phyloP scores from a whole-genome alignment of 2,888 invertebrate species.

The Melinopterus prodromus region DNA sequence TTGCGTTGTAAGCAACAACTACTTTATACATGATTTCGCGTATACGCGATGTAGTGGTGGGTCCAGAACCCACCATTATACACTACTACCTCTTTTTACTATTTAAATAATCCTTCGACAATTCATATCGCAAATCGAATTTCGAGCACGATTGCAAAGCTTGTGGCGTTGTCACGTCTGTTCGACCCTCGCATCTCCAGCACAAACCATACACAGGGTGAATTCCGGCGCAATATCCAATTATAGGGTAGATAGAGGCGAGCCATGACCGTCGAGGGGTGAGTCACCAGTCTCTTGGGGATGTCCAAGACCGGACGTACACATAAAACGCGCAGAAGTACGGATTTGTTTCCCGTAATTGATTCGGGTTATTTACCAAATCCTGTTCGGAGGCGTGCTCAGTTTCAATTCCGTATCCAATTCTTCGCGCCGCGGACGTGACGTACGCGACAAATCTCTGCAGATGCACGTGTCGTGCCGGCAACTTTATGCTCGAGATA shows the following conservation, averaged over 20 bases:
- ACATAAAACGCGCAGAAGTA: conserved; percentile 13
- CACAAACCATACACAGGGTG: conserved; percentile 5
- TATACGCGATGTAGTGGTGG: no score
- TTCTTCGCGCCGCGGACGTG: conserved; percentile 4
- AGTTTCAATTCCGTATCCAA: conserved; percentile 14
- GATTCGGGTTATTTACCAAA: conserved; percentile 25
- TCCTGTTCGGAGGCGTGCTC: background rate
- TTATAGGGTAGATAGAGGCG: conserved; percentile 17
- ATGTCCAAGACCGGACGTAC: conserved; percentile 8
- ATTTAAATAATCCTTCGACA: no score
- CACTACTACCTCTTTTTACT: no score
- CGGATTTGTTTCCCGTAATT: conserved; percentile 20
- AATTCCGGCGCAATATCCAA: conserved; percentile 17
- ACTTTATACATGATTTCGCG: no score
- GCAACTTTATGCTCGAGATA: conserved; percentile 5
- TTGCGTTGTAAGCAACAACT: no score
- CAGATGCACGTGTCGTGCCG: background rate
- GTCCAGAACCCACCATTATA: no score
- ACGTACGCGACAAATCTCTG: conserved; percentile 9
- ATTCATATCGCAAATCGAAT: no score
- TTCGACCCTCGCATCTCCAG: background rate
- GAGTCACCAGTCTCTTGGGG: conserved; percentile 22
- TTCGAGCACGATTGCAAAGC: no score
- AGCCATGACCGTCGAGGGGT: conserved; percentile 11
- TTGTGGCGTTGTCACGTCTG: no score